A percentile compares a stretch with the other conserved stretches of the same genome.
These are phyloP conservation scores for Hylyphantes graminicola DNA, from an alignment of 1,140 invertebrate species.

Conservation along the genomic window DNA sequence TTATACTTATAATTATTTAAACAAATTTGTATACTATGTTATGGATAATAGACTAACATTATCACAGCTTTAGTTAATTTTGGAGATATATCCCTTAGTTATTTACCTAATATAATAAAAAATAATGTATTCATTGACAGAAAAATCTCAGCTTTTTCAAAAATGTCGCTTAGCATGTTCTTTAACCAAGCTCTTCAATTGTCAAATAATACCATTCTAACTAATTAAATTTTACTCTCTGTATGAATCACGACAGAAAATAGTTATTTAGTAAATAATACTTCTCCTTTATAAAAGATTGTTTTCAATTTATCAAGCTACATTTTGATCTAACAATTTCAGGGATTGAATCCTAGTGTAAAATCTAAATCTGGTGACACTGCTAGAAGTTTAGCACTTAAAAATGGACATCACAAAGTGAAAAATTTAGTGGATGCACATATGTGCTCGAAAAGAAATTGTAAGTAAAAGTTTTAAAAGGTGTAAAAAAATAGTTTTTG, in stretches of 20 bases:
- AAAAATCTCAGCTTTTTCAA: too few relatives aligned
- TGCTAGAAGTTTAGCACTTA: slow-evolving; percentile 25
- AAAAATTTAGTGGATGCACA: slow-evolving; percentile 40
- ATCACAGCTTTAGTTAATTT: too few relatives aligned
- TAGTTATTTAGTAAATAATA: background rate
- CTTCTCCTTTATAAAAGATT: background rate
- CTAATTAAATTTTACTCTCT: background rate
- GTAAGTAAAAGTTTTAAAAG: slow-evolving; percentile 7
- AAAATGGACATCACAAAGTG: slow-evolving; percentile 36
- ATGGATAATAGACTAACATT: too few relatives aligned
- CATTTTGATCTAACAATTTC: background rate
- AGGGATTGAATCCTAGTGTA: slow-evolving; percentile 21
- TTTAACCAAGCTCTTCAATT: background rate
- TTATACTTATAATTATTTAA: too few relatives aligned
- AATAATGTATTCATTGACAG: too few relatives aligned
- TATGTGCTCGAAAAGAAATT: slow-evolving; percentile 7
- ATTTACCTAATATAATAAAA: too few relatives aligned
- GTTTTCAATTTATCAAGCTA: background rate
- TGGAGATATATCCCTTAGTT: too few relatives aligned
- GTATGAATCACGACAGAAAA: background rate
- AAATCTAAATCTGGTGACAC: slow-evolving; percentile 35
- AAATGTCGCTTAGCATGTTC: too few relatives aligned
- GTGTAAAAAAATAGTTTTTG: too few relatives aligned
- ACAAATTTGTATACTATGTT: too few relatives aligned
- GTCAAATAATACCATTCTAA: background rate